Evolutionary conservation across 1,140 invertebrate species (phyloP), one percentile per base, ranked within the genome.

Genomic region (Hetaerina americana): DNA sequence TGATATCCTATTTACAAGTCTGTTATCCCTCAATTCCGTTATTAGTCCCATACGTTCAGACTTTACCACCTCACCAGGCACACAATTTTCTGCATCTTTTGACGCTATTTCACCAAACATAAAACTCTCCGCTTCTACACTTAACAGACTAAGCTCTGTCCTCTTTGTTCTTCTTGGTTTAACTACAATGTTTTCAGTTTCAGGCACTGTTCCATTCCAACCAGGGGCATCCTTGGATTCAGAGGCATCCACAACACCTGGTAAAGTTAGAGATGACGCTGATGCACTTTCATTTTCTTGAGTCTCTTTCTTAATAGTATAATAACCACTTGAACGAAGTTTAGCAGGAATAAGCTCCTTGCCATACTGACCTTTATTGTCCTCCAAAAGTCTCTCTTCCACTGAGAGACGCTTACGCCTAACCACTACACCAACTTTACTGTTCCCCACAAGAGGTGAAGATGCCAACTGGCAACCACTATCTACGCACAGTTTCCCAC

Each of bases 101-200:
- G 87, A 84, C 73, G 85, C 87, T 0, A 89, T 87, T 40, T 85
- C 84, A 1, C 84, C 80, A 78, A 93, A 93, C 87, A 93, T 90
- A 77, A 92, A 93, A 69, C 89, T 92, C 75, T 92, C 90, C 0
- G 91, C 91, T 78, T 93, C 91, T 72, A 91, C 89, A 72, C 90
- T 92, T 0, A 93, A 77, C 24, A 89, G 82, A 0, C 87, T 87
- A 24, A 93, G 76, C 79, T 92, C 90, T 0, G 90, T 89, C 69
- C 87, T 85, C 25, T 90, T 82, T 5, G 90, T 85, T 70, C 89
- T 88, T 70, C 85, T 12, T 57, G 40, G 40, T 10, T 57, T 57
- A 12, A 12, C 10, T 69, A 57, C 0, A 71, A 27, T 18, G 22
- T 26, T 40, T 24, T 69, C 67, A 27, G 28, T 68, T 25, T 57